Evolutionary conservation across 64 coral and sea anemone genomes (phyloP), one percentile per base, ranked within the genome.

Genomic region (Porites australiensis): DNA sequence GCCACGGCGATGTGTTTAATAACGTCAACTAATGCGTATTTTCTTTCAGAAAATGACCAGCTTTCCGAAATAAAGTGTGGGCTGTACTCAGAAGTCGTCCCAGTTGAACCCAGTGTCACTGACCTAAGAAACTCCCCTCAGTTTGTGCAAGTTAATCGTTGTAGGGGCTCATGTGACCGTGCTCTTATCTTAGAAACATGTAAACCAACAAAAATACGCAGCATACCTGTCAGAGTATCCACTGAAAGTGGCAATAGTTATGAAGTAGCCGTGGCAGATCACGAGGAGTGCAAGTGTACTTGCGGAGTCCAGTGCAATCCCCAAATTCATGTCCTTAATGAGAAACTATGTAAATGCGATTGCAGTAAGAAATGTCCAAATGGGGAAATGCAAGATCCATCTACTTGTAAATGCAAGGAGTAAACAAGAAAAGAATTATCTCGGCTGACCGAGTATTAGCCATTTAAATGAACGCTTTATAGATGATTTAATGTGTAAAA

Each of bases 61-160:
- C 58, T 44, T 43, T 4, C 12, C 6, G 78, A 62, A 44, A 61
- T 64, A 14, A 3, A 11, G 16, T 81, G 58, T 14, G 27, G 4
- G 10, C 78, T 14, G 23, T 61, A 46, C 23, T 58, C 78, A 8
- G 78, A 81, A 62, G 78, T 81, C 45, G 78, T 81, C 13, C 58
- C 63, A 81, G 78, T 64, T 63, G 55, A 81, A 16, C 55, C 55
- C 5, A 4, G 4, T 2, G 14, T 62, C 78, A 45, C 22, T 46
- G 0, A 8, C 13, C 13, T 45, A 6, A 81, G 27, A 12, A 81
- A 81, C 15, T 13, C 0, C 9, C 78, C 58, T 2, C 55, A 81
- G 78, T 81, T 81, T 62, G 78, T 81, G 2, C 3, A 8, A 44
- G 78, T 81, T 44, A 81, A 81, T 8, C 78, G 78, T 6, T 64